Base-by-base conservation (phyloP, 1,140 invertebrate species). In the Brachionus angularis region DNA sequence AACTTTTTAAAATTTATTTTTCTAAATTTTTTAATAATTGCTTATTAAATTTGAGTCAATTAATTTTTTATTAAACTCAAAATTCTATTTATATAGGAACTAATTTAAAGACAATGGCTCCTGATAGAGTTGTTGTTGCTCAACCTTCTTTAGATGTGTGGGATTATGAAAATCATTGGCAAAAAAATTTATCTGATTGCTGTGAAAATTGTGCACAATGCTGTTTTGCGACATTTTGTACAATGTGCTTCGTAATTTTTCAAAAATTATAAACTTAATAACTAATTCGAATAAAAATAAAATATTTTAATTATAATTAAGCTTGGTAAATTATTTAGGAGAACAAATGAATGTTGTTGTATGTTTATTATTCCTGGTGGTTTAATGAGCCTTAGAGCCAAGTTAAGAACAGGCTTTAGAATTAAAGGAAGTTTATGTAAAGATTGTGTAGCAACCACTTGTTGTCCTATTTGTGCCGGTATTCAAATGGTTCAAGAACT, bases 291-390 rank as follows among this genome's bases (percentile, higher is more conserved):
- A n/a, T n/a, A n/a, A n/a, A n/a, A n/a, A n/a, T n/a, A n/a, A n/a
- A n/a, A n/a, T n/a, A n/a, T n/a, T n/a, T n/a, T n/a, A n/a, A n/a
- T n/a, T n/a, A n/a, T n/a, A n/a, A n/a, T n/a, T n/a, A n/a, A n/a
- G n/a, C n/a, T n/a, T n/a, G 62, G 62, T 31, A 49, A 67, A 27
- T 33, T 67, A 23, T 67, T 67, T 50, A 67, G 18, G 31, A 46
- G 62, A 67, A 67, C 62, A 33, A 50, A 50, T 67, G 62, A 67
- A 67, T 67, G 62, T 50, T 67, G 62, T 36, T 67, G 62, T 33
- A 67, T 67, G 62, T 67, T 39, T 39, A 47, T 18, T 18, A 31
- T 67, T 7, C 62, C 62, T n/a, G 29, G 62, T 50, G 62, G 62
- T 36, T 27, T 67, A 36, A 50, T 67, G 42, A 36, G 42, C 10